Conservation (phyloP, 2,888 invertebrate species). For the Copidosoma aretas region DNA sequence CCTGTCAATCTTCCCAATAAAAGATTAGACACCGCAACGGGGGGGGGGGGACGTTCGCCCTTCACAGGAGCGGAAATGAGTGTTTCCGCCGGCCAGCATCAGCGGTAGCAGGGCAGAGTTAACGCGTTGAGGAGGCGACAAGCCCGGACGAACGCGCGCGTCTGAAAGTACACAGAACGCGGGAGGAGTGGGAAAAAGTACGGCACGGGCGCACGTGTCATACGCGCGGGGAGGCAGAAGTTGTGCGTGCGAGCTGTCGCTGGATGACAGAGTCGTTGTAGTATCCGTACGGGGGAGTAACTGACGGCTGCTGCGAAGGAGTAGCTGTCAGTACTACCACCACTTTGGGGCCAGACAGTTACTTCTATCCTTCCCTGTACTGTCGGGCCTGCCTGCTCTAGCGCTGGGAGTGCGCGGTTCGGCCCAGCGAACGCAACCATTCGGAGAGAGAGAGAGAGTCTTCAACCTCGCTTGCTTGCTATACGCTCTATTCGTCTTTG, state of each 20-base stretch:
- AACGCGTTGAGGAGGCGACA: too few species aligned
- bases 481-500: slow-evolving; percentile 4
- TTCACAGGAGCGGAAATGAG: too few species aligned
- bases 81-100: too few species aligned
- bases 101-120: too few species aligned
- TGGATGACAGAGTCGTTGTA: slow-evolving; percentile 46
- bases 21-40: too few species aligned
- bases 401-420: neutral
- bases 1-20: too few species aligned
- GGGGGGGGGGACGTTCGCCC: too few species aligned
- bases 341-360: neutral
- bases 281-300: slow-evolving; percentile 48
- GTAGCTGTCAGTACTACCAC: neutral
- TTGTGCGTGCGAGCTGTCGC: neutral
- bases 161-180: neutral
- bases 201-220: neutral
- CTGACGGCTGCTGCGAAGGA: neutral
- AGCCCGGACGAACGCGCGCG: neutral
- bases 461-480: neutral
- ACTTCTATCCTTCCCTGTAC: neutral
- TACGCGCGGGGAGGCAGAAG: neutral
- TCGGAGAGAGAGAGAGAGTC: slow-evolving; percentile 18
- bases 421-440: neutral
- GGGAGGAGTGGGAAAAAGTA: slow-evolving; percentile 5
- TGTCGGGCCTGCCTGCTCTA: neutral